phyloP scores from a whole-genome alignment of 2,113 vertebrate species.

The Suricata suricatta region DNA sequence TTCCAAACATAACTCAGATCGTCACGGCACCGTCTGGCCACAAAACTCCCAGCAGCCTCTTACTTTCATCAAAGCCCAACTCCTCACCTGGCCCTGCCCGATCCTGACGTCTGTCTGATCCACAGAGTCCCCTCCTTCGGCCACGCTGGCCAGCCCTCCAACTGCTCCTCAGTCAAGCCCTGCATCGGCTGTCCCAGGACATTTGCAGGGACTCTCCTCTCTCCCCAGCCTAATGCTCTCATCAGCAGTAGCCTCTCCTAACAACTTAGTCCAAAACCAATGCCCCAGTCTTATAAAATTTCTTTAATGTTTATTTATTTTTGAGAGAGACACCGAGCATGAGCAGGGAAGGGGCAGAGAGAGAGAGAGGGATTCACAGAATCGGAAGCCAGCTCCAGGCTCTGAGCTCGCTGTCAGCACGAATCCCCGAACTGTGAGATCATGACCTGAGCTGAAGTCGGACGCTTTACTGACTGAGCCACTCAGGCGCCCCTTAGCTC shows the following conservation, averaged over 20 bases:
- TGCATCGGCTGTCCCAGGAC: rapidly evolving
- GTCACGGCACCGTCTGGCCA: rapidly evolving
- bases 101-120: not conserved
- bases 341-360: too few species aligned
- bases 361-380: too few species aligned
- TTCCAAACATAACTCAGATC: not conserved
- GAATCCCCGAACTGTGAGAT: too few species aligned
- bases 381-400: too few species aligned
- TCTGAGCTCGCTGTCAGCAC: too few species aligned
- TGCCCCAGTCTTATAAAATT: too few species aligned
- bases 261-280: too few species aligned
- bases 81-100: not conserved
- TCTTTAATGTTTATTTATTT: too few species aligned
- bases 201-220: not conserved
- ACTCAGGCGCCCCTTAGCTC: not conserved
- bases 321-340: too few species aligned
- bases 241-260: not conserved
- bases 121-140: rapidly evolving
- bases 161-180: rapidly evolving
- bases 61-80: not conserved
- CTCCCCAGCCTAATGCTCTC: not conserved
- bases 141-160: rapidly evolving
- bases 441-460: too few species aligned
- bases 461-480: too few species aligned
- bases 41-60: not conserved